A percentile compares a stretch with the other conserved stretches of the same genome.
These are phyloP conservation scores for Hofmannophila pseudospretella DNA, from an alignment of 2,888 invertebrate species.

Conservation along the genomic window DNA sequence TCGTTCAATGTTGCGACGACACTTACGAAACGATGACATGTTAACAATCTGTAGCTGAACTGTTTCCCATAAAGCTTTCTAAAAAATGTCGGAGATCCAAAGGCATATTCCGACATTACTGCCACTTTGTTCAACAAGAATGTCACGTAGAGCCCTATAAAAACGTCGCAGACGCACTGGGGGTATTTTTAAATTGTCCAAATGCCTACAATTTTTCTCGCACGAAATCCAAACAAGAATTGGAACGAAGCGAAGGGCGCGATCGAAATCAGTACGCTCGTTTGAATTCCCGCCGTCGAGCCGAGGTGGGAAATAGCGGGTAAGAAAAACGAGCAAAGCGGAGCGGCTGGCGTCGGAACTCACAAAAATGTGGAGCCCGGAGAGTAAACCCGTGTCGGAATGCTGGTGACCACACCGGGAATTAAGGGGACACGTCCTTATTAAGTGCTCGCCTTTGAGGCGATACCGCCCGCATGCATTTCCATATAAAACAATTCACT, in stretches of 20 bases:
- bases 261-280: slow-evolving; percentile 54
- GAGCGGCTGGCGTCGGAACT: slow-evolving; percentile 17
- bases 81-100: slow-evolving; percentile 1
- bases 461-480: slow-evolving; percentile 42
- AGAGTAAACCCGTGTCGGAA: slow-evolving; percentile 70
- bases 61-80: background rate
- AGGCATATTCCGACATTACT: slow-evolving; percentile 5
- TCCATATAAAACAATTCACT: slow-evolving; percentile 48
- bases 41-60: background rate
- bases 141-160: slow-evolving; percentile 27
- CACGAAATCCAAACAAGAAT: slow-evolving; percentile 37
- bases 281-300: slow-evolving; percentile 60
- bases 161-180: slow-evolving; percentile 25
- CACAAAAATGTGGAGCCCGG: slow-evolving; percentile 49
- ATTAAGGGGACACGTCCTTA: slow-evolving; percentile 57
- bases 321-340: slow-evolving; percentile 49
- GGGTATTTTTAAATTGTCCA: slow-evolving; percentile 37
- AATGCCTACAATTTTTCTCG: slow-evolving; percentile 40
- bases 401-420: slow-evolving; percentile 52
- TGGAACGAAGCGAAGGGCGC: slow-evolving; percentile 29
- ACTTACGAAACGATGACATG: background rate
- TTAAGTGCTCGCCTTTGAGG: slow-evolving; percentile 56
- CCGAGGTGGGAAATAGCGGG: slow-evolving; percentile 60
- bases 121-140: slow-evolving; percentile 25
- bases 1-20: background rate